These are phyloP conservation scores for Phaenicophaeus curvirostris DNA, from an alignment of 2,797 vertebrate genomes.

Conservation along the genomic window DNA sequence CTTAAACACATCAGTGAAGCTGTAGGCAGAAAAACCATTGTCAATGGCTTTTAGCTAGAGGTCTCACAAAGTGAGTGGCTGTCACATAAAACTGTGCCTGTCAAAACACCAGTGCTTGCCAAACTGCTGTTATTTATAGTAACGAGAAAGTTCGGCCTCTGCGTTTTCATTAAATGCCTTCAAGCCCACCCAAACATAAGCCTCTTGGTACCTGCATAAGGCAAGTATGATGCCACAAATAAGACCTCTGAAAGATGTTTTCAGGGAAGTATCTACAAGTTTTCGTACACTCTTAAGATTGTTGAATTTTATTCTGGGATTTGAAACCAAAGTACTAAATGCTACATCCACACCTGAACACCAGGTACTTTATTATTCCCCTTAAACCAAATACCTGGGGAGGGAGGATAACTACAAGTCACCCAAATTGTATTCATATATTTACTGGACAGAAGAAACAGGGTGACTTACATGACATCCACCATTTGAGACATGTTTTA, in stretches of 20 bases:
- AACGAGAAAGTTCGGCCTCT: neutral
- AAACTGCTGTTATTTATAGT: neutral
- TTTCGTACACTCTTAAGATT: neutral
- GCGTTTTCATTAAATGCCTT: neutral
- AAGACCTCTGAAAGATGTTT: neutral
- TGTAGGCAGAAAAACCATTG: neutral
- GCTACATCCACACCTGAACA: neutral
- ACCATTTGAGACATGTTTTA: conserved; percentile 23
- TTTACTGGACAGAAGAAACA: neutral
- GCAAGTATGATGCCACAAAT: neutral
- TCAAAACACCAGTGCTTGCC: neutral
- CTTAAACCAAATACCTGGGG: neutral
- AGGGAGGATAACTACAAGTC: neutral
- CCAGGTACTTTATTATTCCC: neutral
- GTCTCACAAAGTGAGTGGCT: neutral
- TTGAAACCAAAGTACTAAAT: neutral
- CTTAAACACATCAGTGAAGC: neutral
- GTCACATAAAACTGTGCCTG: neutral
- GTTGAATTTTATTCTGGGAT: neutral
- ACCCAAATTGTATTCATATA: neutral
- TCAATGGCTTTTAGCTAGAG: neutral
- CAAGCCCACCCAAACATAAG: neutral
- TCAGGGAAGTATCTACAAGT: neutral
- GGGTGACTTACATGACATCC: neutral
- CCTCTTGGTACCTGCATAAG: neutral